These are phyloP conservation scores for Cranoglanis bouderius DNA, from an alignment of 2,113 vertebrate genomes.

Conservation along the genomic window DNA sequence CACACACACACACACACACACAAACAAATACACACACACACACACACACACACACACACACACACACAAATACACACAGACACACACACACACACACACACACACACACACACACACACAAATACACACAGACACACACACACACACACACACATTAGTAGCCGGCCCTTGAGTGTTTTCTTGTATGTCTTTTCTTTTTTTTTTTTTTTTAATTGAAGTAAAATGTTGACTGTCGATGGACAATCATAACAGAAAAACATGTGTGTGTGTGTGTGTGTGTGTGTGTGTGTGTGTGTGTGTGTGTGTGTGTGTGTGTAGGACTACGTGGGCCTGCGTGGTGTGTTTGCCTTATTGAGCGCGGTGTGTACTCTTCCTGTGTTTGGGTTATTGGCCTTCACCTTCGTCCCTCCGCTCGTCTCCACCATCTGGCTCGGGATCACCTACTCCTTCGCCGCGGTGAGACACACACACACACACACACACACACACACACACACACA, in stretches of 20 bases:
- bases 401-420: slow-evolving; percentile 75
- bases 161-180: neutral
- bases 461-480: slow-evolving; percentile 50
- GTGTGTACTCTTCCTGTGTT: slow-evolving; percentile 78
- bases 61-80: too few species aligned
- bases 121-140: too few species aligned
- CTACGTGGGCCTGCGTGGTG: slow-evolving; percentile 71
- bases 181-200: too few species aligned
- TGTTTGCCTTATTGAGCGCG: slow-evolving; percentile 72
- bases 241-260: neutral
- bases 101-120: too few species aligned
- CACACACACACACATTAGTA: too few species aligned
- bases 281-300: slow-evolving; percentile 29
- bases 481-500: neutral
- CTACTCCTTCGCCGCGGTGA: slow-evolving; percentile 81
- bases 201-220: neutral
- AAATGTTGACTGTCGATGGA: neutral
- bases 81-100: too few species aligned
- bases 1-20: too few species aligned
- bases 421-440: slow-evolving; percentile 80
- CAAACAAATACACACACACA: too few species aligned
- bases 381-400: slow-evolving; percentile 77
- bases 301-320: slow-evolving; percentile 67
- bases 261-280: slow-evolving; percentile 6
- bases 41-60: too few species aligned